Conservation (phyloP, 2,888 invertebrate species). For the Hemicrepidius hirtus region DNA sequence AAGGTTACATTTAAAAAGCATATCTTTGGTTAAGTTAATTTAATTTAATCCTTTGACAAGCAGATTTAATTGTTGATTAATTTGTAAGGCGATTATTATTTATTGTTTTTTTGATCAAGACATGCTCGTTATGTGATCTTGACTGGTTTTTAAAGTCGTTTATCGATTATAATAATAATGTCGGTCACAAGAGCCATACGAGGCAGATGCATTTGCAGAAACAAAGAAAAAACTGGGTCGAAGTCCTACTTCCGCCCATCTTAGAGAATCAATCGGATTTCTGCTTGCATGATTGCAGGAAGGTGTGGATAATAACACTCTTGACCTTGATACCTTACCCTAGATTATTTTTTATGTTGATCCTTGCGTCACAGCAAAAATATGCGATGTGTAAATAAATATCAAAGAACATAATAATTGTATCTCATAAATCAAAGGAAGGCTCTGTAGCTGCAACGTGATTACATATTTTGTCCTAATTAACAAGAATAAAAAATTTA, state of each 20-base stretch:
- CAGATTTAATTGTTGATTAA: background rate
- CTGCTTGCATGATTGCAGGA: constrained; percentile 35
- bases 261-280: constrained; percentile 45
- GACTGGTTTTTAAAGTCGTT: background rate
- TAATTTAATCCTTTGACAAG: background rate
- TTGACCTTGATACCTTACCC: constrained; percentile 46
- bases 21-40: background rate
- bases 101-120: background rate
- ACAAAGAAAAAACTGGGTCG: constrained; percentile 35
- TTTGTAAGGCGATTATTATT: background rate
- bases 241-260: constrained; percentile 43
- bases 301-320: constrained; percentile 39
- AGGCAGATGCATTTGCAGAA: constrained; percentile 39
- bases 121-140: background rate
- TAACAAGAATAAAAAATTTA: too few relatives aligned
- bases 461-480: too few relatives aligned
- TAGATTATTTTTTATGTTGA: constrained; percentile 19
- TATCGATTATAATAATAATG: constrained; percentile 18
- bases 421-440: too few relatives aligned
- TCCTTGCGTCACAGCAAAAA: background rate
- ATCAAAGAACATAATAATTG: too few relatives aligned
- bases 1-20: background rate
- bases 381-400: too few relatives aligned
- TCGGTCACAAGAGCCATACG: constrained; percentile 33
- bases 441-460: too few relatives aligned